Conservation (phyloP, 2,888 invertebrate genomes). For the Lamellibrachia columna region DNA sequence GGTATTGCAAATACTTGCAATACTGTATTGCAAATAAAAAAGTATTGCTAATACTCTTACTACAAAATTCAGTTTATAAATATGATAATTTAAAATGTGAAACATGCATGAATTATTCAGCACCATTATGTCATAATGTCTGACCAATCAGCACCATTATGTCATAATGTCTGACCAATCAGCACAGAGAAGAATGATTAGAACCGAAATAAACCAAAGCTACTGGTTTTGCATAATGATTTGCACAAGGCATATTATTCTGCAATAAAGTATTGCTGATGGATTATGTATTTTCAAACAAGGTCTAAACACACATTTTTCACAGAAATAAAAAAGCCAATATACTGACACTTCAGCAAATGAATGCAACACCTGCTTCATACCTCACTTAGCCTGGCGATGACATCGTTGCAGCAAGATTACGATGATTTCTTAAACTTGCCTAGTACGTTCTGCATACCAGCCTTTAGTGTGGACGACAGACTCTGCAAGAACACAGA, state of each 20-base stretch:
- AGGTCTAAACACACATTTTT: no score
- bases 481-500: conserved; percentile 23
- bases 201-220: background rate
- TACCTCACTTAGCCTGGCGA: conserved; percentile 30
- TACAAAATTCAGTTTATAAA: no score
- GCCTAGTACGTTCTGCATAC: conserved; percentile 45
- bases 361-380: background rate
- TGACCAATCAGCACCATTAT: background rate
- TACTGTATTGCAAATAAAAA: no score
- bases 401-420: background rate
- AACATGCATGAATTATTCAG: no score
- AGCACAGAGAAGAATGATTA: background rate
- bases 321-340: no score
- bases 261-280: no score
- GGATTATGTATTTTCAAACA: no score
- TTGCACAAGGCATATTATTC: no score
- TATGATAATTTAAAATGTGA: no score
- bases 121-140: background rate
- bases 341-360: background rate
- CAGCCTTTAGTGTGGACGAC: conserved; percentile 47
- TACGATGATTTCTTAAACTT: conserved; percentile 39
- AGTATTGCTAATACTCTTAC: no score
- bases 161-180: background rate
- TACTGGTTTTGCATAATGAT: no score
- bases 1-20: no score